Evolutionary conservation across 2,113 vertebrate species (phyloP), one percentile per base, ranked within the genome.

Genomic region (Rhizomys pruinosus): DNA sequence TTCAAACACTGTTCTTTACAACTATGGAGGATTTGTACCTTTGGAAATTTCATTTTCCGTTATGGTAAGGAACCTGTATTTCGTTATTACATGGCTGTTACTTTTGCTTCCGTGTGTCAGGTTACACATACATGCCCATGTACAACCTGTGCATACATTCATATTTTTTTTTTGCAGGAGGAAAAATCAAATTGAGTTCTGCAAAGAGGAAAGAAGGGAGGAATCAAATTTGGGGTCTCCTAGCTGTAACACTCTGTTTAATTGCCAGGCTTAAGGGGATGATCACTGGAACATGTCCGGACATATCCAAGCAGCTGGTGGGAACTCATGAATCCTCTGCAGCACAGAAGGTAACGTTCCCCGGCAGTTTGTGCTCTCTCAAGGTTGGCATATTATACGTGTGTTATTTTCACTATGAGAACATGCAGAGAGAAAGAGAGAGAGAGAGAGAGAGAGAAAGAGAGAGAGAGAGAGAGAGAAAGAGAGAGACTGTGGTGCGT

Each of bases 331-430:
- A 71, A 89, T 93, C 64, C 82, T 77, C 22, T 1, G 3, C 87
- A 55, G 95, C 91, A 32, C 95, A 95, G 97, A 97, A 95, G 84
- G 84, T 84, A 91, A 87, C 29, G 88, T 72, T 85, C 42, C 84
- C 82, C 76, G 80, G 92, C 74, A 93, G 79, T 76, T 55, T n/a
- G 17, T 84, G 89, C 80, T 17, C 0, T 91, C 88, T 95, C 77
- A 64, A 94, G 80, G 90, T 80, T 95, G 95, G 93, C 8, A 0
- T 84, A 42, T 55, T 47, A 17, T 15, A 63, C 3, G 11, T 66
- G 52, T 93, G 94, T 85, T 9, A 68, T 94, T 96, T 87, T 79
- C 71, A 34, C 71, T 11, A 8, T 0, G 0, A 91, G 89, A 89
- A 59, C 64, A 92, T 84, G 44, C 87, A 68, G 80, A 32, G 1